Base-by-base conservation (phyloP, 2,888 invertebrate genomes). In the Drosophila maculinotata region DNA sequence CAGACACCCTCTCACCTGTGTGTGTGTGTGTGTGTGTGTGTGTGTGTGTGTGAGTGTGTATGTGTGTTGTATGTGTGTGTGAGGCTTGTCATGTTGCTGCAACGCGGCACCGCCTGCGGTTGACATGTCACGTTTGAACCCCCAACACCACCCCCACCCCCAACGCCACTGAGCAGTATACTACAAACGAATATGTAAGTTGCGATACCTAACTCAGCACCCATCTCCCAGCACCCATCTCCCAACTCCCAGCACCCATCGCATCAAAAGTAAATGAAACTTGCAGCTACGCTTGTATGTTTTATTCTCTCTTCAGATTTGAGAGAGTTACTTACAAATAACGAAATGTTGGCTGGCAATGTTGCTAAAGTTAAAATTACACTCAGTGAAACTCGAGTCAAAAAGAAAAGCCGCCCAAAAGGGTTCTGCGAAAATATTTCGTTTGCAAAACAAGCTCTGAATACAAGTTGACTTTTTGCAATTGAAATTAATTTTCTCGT, bases 181-280 rank as follows among this genome's bases (percentile, higher is more conserved):
- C 51, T 49, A 52, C 70, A 70, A 56, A 39, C 42, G 67, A 44
- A 49, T 53, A 28, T 23, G 44, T 26, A 48, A 44, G 47, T 39
- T 56, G 52, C 47, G 25, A 31, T 35, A n/a, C 25, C 31, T 38
- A 56, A 52, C 47, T 31, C 47, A 12, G 10, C 35, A 35, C 20
- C 14, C 30, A 38, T 14, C 7, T n/a, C 45, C 15, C 28, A 12
- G 42, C 64, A 58, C 62, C 42, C 10, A n/a, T n/a, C n/a, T n/a
- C 2, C 17, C 12, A 8, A 14, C 25, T 49, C 9, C 12, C 17
- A 35, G 20, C 15, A 28, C 26, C 33, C 39, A 17, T 38, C 65
- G 52, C 57, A 82, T 79, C 85, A 72, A 73, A 85, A 76, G 73
- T 83, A 80, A 82, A 79, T 81, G 82, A 73, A 81, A 82, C 77